Evolutionary conservation across 64 coral and sea anemone genomes (phyloP).

Genomic region (Hydrozoanthus tunicans): DNA sequence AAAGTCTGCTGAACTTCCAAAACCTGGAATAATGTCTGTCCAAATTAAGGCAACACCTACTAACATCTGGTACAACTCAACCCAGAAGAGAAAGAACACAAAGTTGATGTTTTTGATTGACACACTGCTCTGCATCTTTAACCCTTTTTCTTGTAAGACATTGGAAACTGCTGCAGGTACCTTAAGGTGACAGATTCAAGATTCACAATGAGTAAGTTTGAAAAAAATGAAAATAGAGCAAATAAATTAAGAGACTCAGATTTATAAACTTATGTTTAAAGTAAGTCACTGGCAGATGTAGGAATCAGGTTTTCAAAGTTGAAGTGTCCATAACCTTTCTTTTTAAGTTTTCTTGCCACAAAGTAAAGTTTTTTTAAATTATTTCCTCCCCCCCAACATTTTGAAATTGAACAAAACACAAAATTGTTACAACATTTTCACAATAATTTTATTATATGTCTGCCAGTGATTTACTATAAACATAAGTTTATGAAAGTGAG

Average conservation of each 20-base stretch:
- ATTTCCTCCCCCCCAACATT: no score
- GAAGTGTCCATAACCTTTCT: no score
- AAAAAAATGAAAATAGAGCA: neutral
- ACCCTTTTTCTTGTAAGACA: slow-evolving; percentile 79
- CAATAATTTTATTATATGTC: no score
- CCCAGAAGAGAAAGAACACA: slow-evolving; percentile 88
- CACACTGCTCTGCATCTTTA: slow-evolving; percentile 72
- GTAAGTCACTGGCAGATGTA: no score
- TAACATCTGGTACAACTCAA: slow-evolving; percentile 70
- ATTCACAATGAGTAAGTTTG: neutral
- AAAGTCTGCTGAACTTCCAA: slow-evolving; percentile 72
- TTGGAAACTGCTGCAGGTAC: slow-evolving; percentile 75
- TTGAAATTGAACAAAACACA: no score
- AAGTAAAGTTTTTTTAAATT: no score
- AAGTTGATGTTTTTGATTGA: slow-evolving; percentile 70
- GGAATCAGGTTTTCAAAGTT: no score
- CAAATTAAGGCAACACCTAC: slow-evolving; percentile 63
- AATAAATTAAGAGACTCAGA: neutral
- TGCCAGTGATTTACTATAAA: no score
- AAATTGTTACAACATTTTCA: no score
- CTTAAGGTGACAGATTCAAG: slow-evolving; percentile 26
- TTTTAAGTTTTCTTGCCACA: no score
- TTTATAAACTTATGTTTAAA: no score
- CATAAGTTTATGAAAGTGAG: no score
- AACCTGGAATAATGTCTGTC: slow-evolving; percentile 83